phyloP scores from a whole-genome alignment of 2,113 vertebrate genomes.

The Verasper variegatus region DNA sequence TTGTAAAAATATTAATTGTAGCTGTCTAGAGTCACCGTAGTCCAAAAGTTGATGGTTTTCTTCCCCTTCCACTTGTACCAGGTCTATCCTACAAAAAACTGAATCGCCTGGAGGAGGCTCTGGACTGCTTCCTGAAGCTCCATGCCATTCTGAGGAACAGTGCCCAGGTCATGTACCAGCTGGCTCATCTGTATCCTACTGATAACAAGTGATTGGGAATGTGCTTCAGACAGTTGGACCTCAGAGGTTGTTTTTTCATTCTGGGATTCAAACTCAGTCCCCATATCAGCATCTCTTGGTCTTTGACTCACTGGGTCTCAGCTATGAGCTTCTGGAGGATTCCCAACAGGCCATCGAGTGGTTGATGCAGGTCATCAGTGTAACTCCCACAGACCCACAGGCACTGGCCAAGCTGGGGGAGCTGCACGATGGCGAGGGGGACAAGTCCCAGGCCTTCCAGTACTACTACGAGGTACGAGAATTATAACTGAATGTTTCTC shows the following conservation, averaged over 20 bases:
- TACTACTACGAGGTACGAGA: conserved; percentile 92
- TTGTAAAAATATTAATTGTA: no score
- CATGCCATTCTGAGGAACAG: conserved; percentile 93
- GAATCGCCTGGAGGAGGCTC: conserved; percentile 88
- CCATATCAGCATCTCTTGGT: conserved; percentile 3
- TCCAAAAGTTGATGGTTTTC: neutral
- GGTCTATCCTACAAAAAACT: conserved; percentile 92
- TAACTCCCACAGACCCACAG: conserved; percentile 91
- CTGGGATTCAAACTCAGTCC: no score
- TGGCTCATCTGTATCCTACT: conserved; percentile 92
- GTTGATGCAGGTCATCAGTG: conserved; percentile 92
- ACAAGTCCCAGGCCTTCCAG: conserved; percentile 96
- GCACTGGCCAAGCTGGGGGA: conserved; percentile 91
- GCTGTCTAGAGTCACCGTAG: neutral
- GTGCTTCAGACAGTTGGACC: neutral
- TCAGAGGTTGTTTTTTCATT: neutral
- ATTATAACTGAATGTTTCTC: neutral
- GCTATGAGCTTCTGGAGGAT: conserved; percentile 91
- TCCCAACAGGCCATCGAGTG: conserved; percentile 92
- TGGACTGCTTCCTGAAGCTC: conserved; percentile 96
- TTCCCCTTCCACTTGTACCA: conserved; percentile 50
- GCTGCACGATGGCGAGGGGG: conserved; percentile 90
- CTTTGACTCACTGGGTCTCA: conserved; percentile 83
- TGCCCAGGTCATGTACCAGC: conserved; percentile 92
- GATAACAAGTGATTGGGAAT: neutral